Evolutionary conservation across 2,797 vertebrate genomes (phyloP).

Genomic region (Gymnothorax javanicus): DNA sequence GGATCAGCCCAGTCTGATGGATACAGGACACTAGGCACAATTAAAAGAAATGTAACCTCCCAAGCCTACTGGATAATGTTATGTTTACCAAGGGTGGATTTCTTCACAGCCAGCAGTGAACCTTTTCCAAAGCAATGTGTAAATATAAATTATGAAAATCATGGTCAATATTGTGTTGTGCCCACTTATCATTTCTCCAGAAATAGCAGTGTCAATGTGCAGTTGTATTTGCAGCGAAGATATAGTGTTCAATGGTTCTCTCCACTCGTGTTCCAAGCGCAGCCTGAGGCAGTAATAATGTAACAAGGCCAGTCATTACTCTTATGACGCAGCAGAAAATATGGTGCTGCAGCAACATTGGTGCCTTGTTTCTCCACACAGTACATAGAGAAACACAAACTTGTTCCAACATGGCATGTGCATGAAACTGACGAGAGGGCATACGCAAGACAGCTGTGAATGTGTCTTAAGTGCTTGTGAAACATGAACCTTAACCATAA

Average conservation of each 20-base stretch:
- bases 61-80: not conserved
- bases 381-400: not conserved
- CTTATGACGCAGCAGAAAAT: not conserved
- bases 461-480: not conserved
- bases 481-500: not conserved
- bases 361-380: not conserved
- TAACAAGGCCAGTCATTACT: not conserved
- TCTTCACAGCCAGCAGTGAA: conserved; percentile 9
- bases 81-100: conserved; percentile 14
- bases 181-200: not conserved
- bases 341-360: not conserved
- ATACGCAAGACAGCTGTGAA: not conserved
- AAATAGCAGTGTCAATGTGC: not conserved
- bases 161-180: not conserved
- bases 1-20: not conserved
- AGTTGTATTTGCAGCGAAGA: not conserved
- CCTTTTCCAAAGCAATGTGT: conserved; percentile 1
- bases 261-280: not conserved
- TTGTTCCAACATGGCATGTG: not conserved
- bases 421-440: not conserved
- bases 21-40: not conserved
- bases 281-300: not conserved
- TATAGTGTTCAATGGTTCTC: not conserved
- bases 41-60: not conserved
- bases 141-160: not conserved